phyloP scores from a whole-genome alignment of 1,140 invertebrate genomes.

The Galleria mellonella region DNA sequence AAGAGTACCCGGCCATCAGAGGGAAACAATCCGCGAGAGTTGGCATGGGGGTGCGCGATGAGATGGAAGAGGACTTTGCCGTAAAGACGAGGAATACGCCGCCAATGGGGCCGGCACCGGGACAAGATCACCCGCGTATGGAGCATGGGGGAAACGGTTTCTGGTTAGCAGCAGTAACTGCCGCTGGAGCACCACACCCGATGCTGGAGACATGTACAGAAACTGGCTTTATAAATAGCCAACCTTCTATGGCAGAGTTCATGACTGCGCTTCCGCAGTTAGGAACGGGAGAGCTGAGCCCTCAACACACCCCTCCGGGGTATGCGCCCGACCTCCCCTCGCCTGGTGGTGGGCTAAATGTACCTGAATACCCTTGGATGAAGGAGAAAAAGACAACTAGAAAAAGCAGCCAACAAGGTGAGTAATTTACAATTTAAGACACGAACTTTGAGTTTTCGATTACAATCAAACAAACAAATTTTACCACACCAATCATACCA shows the following conservation, averaged over 20 bases:
- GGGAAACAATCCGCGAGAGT: constrained; percentile 57
- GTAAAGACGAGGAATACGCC: constrained; percentile 68
- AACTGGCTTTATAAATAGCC: constrained; percentile 93
- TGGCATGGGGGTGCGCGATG: constrained; percentile 68
- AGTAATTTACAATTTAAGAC: constrained; percentile 36
- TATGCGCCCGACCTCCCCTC: constrained; percentile 77
- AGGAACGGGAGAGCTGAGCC: constrained; percentile 76
- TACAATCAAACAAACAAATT: too few relatives aligned
- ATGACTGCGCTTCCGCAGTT: constrained; percentile 88
- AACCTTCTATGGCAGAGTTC: constrained; percentile 95
- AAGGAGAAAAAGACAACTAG: constrained; percentile 97
- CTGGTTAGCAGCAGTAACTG: constrained; percentile 67
- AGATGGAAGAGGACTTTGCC: constrained; percentile 71
- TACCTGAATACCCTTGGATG: constrained; percentile 97
- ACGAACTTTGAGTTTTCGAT: background rate
- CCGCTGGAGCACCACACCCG: constrained; percentile 64
- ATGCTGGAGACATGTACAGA: constrained; percentile 77
- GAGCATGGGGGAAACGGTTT: constrained; percentile 67
- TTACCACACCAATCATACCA: background rate
- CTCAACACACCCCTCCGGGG: constrained; percentile 73
- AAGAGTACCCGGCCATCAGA: constrained; percentile 66
- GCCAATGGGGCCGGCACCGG: constrained; percentile 53
- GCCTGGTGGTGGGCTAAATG: constrained; percentile 82
- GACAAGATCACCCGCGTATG: constrained; percentile 51
- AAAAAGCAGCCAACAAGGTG: constrained; percentile 93